Evolutionary conservation across 1,140 invertebrate genomes (phyloP).

Genomic region (Anoplolepis gracilipes): DNA sequence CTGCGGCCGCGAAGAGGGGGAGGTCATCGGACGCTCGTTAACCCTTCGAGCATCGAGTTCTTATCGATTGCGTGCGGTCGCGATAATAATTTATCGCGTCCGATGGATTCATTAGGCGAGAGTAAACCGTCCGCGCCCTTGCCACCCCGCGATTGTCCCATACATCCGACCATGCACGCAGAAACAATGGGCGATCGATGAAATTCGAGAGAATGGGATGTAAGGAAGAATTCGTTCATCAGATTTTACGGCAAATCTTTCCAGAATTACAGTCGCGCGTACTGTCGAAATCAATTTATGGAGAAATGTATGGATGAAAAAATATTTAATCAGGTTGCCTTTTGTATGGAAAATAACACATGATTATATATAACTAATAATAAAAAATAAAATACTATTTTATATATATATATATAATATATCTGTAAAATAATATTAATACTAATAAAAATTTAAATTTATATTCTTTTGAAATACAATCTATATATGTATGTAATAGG

Average conservation of each 20-base stretch:
- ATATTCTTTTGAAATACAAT: too few species aligned
- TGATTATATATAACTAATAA: too few species aligned
- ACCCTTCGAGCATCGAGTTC: conserved; percentile 57
- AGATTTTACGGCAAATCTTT: not conserved
- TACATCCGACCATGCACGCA: not conserved
- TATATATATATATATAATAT: too few species aligned
- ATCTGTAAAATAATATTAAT: too few species aligned
- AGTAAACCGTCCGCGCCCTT: conserved; percentile 35
- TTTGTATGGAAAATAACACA: too few species aligned
- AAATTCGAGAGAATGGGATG: conserved; percentile 3
- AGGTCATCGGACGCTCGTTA: conserved; percentile 59
- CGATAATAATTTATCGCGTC: conserved; percentile 54
- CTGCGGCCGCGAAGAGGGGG: not conserved
- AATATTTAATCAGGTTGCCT: too few species aligned
- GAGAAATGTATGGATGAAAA: too few species aligned
- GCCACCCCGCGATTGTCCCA: conserved; percentile 11
- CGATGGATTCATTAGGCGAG: conserved; percentile 60
- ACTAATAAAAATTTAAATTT: too few species aligned
- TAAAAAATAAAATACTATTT: too few species aligned
- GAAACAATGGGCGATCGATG: conserved; percentile 21
- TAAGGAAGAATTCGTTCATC: not conserved
- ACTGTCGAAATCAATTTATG: too few species aligned
- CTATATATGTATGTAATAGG: too few species aligned
- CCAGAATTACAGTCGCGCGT: not conserved
- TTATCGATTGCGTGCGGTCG: conserved; percentile 55